These are phyloP conservation scores for Drosophila saltans DNA, from an alignment of 1,140 invertebrate species.

Conservation along the genomic window DNA sequence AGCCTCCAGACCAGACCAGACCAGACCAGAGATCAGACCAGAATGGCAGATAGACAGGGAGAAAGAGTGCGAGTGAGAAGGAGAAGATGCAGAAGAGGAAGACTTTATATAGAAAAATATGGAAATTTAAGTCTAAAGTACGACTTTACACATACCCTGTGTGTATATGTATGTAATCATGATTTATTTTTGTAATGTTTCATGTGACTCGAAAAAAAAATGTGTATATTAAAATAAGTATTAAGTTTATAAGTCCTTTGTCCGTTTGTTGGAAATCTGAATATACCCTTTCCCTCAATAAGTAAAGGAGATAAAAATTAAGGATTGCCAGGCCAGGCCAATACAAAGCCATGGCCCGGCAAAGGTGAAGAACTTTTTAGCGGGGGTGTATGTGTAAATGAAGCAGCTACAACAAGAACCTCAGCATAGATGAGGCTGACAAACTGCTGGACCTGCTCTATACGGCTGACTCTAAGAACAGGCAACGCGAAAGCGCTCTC, in stretches of 20 bases:
- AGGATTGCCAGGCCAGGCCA: conserved; percentile 49
- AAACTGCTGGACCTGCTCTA: conserved; percentile 56
- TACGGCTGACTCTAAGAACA: conserved; percentile 21
- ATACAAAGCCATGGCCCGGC: not conserved
- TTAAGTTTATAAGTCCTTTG: too few relatives aligned
- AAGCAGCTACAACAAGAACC: conserved; percentile 14
- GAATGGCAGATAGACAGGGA: conserved; percentile 18
- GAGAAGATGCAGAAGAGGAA: too few relatives aligned
- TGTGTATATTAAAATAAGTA: too few relatives aligned
- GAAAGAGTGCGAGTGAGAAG: conserved; percentile 9
- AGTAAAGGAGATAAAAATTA: conserved; percentile 25
- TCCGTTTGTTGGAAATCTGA: not conserved
- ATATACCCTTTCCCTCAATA: not conserved
- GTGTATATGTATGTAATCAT: too few relatives aligned
- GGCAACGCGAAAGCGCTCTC: conserved; percentile 39
- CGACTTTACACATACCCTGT: not conserved
- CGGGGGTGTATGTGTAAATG: conserved; percentile 26
- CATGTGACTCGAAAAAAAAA: too few relatives aligned
- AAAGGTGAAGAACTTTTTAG: not conserved
- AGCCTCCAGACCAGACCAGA: conserved; percentile 49
- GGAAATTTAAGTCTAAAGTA: not conserved
- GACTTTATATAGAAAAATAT: not conserved
- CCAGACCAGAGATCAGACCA: not conserved
- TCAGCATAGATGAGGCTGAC: conserved; percentile 31
- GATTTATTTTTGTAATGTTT: too few relatives aligned